Evolutionary conservation across 2,113 vertebrate species (phyloP).

Genomic region (Cathartes aura): DNA sequence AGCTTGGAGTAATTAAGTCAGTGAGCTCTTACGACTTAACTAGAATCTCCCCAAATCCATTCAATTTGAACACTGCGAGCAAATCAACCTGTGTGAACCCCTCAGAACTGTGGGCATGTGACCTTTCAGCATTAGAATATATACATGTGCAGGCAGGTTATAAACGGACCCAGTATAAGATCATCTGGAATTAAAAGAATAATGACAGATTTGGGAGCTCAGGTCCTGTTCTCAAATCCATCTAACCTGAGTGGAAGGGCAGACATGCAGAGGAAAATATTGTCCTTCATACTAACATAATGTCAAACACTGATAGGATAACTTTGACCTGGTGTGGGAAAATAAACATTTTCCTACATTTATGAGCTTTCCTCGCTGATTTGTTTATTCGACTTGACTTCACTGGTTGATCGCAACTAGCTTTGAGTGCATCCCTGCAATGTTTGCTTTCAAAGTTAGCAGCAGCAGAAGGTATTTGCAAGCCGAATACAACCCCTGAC

Average conservation of each 20-base stretch:
- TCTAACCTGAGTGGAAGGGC: not conserved
- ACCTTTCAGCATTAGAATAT: not conserved
- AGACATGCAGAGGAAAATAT: not conserved
- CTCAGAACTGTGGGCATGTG: not conserved
- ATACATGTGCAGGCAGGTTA: not conserved
- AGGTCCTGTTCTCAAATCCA: not conserved
- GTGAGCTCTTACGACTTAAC: accelerated
- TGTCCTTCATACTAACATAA: not conserved
- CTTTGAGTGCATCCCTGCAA: not conserved
- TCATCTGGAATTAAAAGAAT: not conserved
- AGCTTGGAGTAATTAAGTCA: not conserved
- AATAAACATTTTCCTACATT: not conserved
- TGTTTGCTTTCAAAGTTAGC: not conserved
- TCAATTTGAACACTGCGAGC: not conserved
- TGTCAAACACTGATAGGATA: not conserved
- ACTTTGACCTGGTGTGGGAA: not conserved
- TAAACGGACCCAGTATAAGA: not conserved
- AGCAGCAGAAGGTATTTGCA: not conserved
- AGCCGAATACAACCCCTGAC: not conserved
- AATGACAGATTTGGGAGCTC: not conserved
- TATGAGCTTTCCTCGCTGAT: not conserved
- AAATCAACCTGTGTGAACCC: not conserved
- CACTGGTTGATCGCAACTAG: not conserved
- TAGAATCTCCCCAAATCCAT: not conserved
- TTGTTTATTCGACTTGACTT: not conserved